These are phyloP conservation scores for Halichondria panicea DNA, from an alignment of 37 sponge, comb jelly and placozoan species.

Conservation along the genomic window DNA sequence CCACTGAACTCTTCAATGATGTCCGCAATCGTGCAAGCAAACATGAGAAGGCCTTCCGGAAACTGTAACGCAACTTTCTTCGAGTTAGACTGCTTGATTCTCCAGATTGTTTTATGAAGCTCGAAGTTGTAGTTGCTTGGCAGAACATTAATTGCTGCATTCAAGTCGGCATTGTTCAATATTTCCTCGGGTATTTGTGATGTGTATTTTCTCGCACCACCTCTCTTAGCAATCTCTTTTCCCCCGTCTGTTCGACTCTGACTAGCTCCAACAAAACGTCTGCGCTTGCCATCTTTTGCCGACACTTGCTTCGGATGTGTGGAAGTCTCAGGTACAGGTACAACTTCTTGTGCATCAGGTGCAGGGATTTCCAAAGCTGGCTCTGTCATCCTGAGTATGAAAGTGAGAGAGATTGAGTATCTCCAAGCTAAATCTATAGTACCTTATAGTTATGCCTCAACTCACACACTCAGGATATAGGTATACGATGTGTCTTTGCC, in stretches of 20 bases:
- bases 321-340: no score
- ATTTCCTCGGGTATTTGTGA: conserved; percentile 77
- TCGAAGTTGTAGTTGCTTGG: conserved; percentile 98
- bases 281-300: conserved; percentile 18
- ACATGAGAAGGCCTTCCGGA: conserved; percentile 93
- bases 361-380: no score
- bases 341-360: no score
- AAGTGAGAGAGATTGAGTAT: no score
- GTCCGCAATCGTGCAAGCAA: conserved; percentile 80
- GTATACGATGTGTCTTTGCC: no score
- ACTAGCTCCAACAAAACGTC: conserved; percentile 20
- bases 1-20: conserved; percentile 82
- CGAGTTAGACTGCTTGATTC: conserved; percentile 51
- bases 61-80: conserved; percentile 90
- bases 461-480: no score
- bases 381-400: no score
- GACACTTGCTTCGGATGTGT: conserved; percentile 3
- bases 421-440: no score
- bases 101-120: conserved; percentile 93
- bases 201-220: conserved; percentile 40
- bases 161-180: conserved; percentile 62
- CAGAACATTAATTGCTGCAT: conserved; percentile 66
- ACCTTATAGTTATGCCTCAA: no score
- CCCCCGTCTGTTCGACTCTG: background rate
- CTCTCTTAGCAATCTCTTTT: background rate